Evolutionary conservation across 2,797 vertebrate species (phyloP).

Genomic region (Antrozous pallidus): DNA sequence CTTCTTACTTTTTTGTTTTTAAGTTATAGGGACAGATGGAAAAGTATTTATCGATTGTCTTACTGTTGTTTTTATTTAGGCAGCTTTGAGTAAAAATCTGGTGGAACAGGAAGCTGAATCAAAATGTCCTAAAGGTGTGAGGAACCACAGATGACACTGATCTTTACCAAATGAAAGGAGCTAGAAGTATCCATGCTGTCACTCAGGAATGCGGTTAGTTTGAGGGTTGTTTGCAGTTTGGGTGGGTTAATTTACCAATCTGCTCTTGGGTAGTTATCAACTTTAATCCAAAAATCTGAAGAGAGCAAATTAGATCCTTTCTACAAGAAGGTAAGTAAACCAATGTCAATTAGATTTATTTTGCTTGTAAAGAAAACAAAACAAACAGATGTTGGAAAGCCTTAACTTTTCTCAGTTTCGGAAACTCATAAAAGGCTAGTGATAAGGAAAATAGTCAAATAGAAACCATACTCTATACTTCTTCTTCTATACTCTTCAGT

Average conservation of each 20-base stretch:
- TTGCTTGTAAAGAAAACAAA: constrained; percentile 1
- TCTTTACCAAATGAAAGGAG: background rate
- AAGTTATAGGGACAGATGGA: background rate
- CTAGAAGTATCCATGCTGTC: background rate
- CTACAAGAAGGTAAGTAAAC: background rate
- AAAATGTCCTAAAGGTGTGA: background rate
- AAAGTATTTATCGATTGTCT: background rate
- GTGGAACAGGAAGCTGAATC: background rate
- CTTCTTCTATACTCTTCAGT: background rate
- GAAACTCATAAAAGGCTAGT: background rate
- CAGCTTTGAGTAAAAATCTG: background rate
- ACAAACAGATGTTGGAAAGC: background rate
- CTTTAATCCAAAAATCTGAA: constrained; percentile 23
- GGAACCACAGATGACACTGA: background rate
- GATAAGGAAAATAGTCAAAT: background rate
- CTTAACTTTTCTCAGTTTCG: constrained; percentile 19
- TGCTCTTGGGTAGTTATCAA: background rate
- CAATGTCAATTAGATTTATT: background rate
- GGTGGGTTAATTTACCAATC: constrained; percentile 7
- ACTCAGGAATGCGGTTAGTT: background rate
- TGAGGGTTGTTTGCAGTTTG: background rate
- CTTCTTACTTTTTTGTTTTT: background rate
- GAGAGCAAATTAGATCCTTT: constrained; percentile 29
- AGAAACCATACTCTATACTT: background rate
- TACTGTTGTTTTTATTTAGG: background rate